Evolutionary conservation across 2,888 invertebrate species (phyloP), one percentile per base, ranked within the genome.

Genomic region (Andricus curvator): DNA sequence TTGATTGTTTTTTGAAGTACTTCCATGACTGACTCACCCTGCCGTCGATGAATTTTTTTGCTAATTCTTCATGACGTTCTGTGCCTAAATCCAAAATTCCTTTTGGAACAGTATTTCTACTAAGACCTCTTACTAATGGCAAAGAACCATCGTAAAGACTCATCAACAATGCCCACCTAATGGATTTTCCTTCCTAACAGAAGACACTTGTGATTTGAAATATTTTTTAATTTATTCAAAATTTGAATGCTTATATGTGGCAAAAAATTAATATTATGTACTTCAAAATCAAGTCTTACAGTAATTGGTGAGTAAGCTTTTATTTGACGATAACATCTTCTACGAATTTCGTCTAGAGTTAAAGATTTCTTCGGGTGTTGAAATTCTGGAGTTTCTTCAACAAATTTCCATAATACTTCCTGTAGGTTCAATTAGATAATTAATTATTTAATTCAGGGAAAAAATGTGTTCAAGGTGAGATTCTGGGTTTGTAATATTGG

Each of bases 371-470:
- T 92, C 11, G 94, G 93, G 86, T 95, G 95, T 11, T 96, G 94
- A 90, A 98, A 98, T 4, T 96, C 90, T 0, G 97, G 96, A 89
- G 97, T 97, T 77, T 94, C 95, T 89, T 97, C 96, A 82, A 98
- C 90, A 0, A 95, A 95, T 22, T 95, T 94, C 96, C 97, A 97
- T 89, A 98, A 94, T 91, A 5, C 17, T 48, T 48, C 17, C 48
- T 48, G 56, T 17, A 11, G n/a, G 11, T n/a, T 56, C 11, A n/a
- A 22, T 9, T 56, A n/a, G 48, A 15, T 6, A 5, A 17, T 48
- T 5, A 48, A 17, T 48, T 0, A 48, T 48, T 48, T 5, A 17
- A 48, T 17, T 17, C 1, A 5, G 44, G 4, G 1, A 1, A 48
- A 48, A 48, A 48, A 48, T 48, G 6, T 41, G 13, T 41, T 41